These are phyloP conservation scores for Acromyrmex charruanus DNA, from an alignment of 1,140 invertebrate genomes.

Conservation along the genomic window DNA sequence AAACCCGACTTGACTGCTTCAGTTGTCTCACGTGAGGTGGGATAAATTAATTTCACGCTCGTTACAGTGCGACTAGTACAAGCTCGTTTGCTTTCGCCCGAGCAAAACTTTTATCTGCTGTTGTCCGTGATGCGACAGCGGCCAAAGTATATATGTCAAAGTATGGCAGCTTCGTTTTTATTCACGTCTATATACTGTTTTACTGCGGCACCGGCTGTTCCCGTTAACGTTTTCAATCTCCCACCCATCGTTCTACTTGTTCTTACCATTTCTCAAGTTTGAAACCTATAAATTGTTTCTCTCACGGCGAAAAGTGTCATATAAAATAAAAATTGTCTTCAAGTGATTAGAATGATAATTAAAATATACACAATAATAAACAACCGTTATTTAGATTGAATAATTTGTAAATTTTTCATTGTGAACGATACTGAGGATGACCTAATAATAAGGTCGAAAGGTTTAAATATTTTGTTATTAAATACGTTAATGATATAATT, in stretches of 20 bases:
- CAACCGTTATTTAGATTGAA: too few species aligned
- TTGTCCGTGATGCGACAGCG: not conserved
- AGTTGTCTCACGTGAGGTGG: not conserved
- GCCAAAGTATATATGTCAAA: slow-evolving; percentile 36
- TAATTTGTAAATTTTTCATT: too few species aligned
- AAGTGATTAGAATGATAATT: not conserved
- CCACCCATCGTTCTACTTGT: not conserved
- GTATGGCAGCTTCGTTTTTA: slow-evolving; percentile 32
- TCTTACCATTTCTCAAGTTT: not conserved
- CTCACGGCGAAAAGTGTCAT: not conserved
- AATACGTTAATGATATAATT: too few species aligned
- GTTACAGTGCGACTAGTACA: not conserved
- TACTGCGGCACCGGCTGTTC: not conserved
- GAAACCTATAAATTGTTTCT: slow-evolving; percentile 3
- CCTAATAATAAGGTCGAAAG: too few species aligned
- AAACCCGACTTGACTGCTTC: slow-evolving; percentile 34
- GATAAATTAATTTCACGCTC: slow-evolving; percentile 60
- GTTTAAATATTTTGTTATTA: too few species aligned
- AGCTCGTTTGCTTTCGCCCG: not conserved
- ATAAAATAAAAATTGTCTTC: slow-evolving; percentile 10
- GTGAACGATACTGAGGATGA: too few species aligned
- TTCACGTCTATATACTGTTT: slow-evolving; percentile 16
- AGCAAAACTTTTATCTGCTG: slow-evolving; percentile 34
- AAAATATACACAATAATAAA: not conserved
- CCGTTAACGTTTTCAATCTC: slow-evolving; percentile 9